Base-by-base conservation (phyloP, 2,797 vertebrate species). In the Gadopsis marmoratus region DNA sequence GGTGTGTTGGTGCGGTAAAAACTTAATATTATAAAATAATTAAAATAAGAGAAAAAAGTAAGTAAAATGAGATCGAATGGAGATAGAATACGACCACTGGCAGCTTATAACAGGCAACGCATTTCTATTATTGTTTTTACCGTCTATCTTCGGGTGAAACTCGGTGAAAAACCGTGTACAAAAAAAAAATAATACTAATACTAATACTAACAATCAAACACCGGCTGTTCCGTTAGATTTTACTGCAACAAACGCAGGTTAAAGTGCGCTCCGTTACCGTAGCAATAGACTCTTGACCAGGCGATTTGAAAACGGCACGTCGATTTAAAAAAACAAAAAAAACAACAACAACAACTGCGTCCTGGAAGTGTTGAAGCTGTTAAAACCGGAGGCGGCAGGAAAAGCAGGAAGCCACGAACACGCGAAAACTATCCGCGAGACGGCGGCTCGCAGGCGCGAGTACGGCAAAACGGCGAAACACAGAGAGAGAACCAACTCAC, bases 401-500 rank as follows among this genome's bases (percentile, higher is more conserved):
- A 63, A 9, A 1, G 2, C 9, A 29, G n/a, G 41, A 78, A 43
- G 23, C 26, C 33, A 39, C 19, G 33, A 4, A 5, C 3, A 23
- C 3, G 50, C 16, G 0, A 8, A 37, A 9, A 31, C 0, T 0
- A 4, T 41, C 67, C 7, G 12, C 9, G 55, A 70, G 64, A 26
- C 26, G 26, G 26, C 2, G 12, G 26, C 26, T 26, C 26, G 26
- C 26, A 26, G 26, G 26, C 26, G 26, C 26, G 26, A 26, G 26
- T 26, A 2, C 67, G 8, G 12, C 9, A 58, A 70, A 66, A 26
- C 26, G 26, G 26, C 2, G 12, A 39, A 13, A 31, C 55, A 78
- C 6, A 60, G 50, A 54, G n/a, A 58, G 4, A 65, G 35, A 17
- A 26, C 56, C 78, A 89, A 92, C 95, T 95, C 84, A 96, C 96